phyloP scores from a whole-genome alignment of 1,140 invertebrate species.

The Portunus trituberculatus region DNA sequence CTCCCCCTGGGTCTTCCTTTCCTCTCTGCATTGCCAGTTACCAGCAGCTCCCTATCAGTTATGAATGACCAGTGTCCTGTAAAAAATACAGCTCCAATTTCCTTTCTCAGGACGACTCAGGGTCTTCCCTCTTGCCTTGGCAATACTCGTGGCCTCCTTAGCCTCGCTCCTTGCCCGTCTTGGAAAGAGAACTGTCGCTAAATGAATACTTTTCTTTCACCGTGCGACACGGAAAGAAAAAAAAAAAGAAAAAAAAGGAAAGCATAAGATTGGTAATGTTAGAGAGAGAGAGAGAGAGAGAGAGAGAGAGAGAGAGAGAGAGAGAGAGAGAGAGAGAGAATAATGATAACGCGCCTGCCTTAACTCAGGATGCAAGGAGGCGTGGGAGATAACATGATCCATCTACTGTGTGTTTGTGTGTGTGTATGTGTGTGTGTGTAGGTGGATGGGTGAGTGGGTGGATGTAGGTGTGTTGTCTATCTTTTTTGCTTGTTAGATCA shows the following conservation, averaged over 20 bases:
- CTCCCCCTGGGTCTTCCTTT: background rate
- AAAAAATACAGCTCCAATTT: constrained; percentile 38
- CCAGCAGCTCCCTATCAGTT: background rate
- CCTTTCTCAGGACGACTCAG: constrained; percentile 30
- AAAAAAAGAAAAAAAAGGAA: no score
- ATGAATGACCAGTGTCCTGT: background rate
- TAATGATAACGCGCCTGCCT: constrained; percentile 12
- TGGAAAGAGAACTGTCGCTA: background rate
- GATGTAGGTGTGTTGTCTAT: background rate
- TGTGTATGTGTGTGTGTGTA: constrained; percentile 1
- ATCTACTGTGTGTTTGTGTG: background rate
- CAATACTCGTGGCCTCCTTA: background rate
- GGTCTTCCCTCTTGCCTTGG: background rate
- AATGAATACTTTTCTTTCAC: background rate
- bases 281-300: no score
- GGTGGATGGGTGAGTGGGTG: background rate
- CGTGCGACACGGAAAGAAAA: background rate
- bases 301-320: background rate
- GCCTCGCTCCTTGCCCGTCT: background rate
- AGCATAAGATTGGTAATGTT: no score
- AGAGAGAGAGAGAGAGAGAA: constrained; percentile 12
- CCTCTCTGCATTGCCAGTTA: background rate
- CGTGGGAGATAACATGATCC: background rate
- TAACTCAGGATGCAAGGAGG: background rate
- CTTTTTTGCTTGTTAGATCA: background rate